Base-by-base conservation (phyloP, 2,888 invertebrate genomes). In the Aphodius sticticus region DNA sequence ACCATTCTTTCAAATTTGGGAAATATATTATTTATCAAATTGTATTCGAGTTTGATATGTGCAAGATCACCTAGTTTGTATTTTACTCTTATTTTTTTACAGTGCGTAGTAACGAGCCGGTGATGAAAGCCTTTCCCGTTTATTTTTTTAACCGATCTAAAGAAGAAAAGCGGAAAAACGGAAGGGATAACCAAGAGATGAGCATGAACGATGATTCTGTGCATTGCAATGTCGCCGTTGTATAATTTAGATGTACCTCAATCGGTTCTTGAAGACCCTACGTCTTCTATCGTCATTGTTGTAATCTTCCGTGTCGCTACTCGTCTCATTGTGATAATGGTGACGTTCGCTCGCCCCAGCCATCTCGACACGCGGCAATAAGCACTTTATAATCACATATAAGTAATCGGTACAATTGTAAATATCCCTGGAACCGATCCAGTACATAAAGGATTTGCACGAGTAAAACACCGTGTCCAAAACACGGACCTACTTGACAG, bases 291-390 rank as follows among this genome's bases (percentile, higher is more conserved):
- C 90, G 85, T 93, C 94, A 87, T 96, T 96, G 80, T 93, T 93
- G 86, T 95, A 95, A 87, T 96, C 96, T 89, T 96, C 96, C 26
- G 95, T 96, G 87, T 96, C 96, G 86, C 96, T 96, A 88, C 96
- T 96, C 86, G 95, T 95, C 86, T 95, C 94, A 81, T 89, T 88
- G 78, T 87, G 87, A 83, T 88, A 89, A 76, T 84, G 85, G 82
- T 88, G 88, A 78, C 89, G 87, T 83, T 89, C 88, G 83, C 84
- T 87, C 53, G 88, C 84, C 78, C 88, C 88, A 83, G 89, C 88
- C 89, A 89, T 89, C 86, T 87, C 86, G 76, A 87, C 86, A 76
- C 81, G 84, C 71, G 89, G 87, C 81, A 88, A 82, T 81, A 89
- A 85, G 85, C 89, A 89, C 86, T 87, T 88, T 78, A 88, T 82